Base-by-base conservation (phyloP, 2,888 invertebrate species). In the Gymnosoma rotundatum region DNA sequence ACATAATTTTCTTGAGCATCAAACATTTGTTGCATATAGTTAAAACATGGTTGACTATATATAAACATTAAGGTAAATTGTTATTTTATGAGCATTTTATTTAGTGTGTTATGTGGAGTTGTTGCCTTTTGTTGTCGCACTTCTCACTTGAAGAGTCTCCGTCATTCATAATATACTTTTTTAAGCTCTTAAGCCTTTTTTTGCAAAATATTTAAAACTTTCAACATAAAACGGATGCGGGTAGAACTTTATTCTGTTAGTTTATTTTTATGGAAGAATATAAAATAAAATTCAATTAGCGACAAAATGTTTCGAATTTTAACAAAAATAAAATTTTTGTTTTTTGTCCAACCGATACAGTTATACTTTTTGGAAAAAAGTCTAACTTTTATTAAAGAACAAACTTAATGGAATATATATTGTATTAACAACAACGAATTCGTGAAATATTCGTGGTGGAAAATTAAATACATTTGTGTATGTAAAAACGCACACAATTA, bases 11-110 rank as follows among this genome's bases (percentile, higher is more conserved):
- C n/a, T 20, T 18, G 69, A 54, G 75, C 58, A 60, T 61, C 16
- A 14, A 25, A 18, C 16, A 9, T 42, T 36, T 45, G 50, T 36
- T 42, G 2, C 48, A 60, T 48, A 50, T 12, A 18, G 25, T 18
- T 18, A 61, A 50, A 76, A 32, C 18, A 50, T 12, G 45, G 38
- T 63, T 83, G 70, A 63, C 61, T 74, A 61, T 60, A 70, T 78
- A 72, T n/a, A 79, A 79, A 72, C 79, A 75, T 72, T 83, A 69
- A 56, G 50, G 48, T 84, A 80, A 84, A 81, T 84, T 78, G 64
- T 78, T 84, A 74, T 84, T 81, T 84, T 73, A 81, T 81, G 64
- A 73, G 73, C 54, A 56, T 38, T 72, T 83, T 63, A 70, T 54
- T 48, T 61, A 54, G 32, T 38, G 18, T 48, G 36, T 72, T 10